phyloP scores from a whole-genome alignment of 2,797 vertebrate genomes.

The Calcarius lapponicus region DNA sequence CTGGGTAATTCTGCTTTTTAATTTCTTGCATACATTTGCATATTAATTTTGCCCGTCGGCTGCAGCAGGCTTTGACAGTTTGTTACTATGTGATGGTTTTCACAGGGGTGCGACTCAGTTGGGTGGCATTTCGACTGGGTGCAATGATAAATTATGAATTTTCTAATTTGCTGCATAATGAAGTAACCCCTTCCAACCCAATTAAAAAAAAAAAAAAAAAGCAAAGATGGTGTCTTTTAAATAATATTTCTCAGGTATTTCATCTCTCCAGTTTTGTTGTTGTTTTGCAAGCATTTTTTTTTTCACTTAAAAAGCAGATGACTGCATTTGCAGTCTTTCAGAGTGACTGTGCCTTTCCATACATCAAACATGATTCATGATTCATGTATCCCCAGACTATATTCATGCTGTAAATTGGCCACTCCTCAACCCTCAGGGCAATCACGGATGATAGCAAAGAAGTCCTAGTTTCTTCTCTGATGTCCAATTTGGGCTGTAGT shows the following conservation, averaged over 20 bases:
- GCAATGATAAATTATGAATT: slow-evolving; percentile 99
- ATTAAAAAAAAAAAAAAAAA: slow-evolving; percentile 75
- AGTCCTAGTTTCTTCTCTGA: slow-evolving; percentile 45
- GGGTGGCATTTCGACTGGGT: slow-evolving; percentile 98
- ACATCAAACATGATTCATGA: slow-evolving; percentile 59
- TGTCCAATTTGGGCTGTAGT: slow-evolving; percentile 52
- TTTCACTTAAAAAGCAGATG: slow-evolving; percentile 51
- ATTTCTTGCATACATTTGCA: slow-evolving; percentile 99
- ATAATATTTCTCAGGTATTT: slow-evolving; percentile 74
- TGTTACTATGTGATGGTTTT: slow-evolving; percentile 92
- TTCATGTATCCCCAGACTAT: slow-evolving; percentile 50
- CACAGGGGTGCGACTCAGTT: slow-evolving; percentile 93
- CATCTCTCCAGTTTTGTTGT: slow-evolving; percentile 32
- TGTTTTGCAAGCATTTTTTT: slow-evolving; percentile 59
- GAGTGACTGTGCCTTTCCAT: slow-evolving; percentile 51
- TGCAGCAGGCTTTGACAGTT: slow-evolving; percentile 97
- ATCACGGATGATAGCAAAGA: slow-evolving; percentile 60
- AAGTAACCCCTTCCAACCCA: slow-evolving; percentile 91
- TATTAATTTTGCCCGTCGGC: slow-evolving; percentile 99
- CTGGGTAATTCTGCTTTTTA: slow-evolving; percentile 99
- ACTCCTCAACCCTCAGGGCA: slow-evolving; percentile 55
- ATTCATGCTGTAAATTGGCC: slow-evolving; percentile 54
- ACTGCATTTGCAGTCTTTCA: slow-evolving; percentile 65
- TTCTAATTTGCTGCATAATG: slow-evolving; percentile 98
- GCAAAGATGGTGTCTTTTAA: slow-evolving; percentile 48